Evolutionary conservation across 2,113 vertebrate species (phyloP).

Genomic region (Cygnus atratus): DNA sequence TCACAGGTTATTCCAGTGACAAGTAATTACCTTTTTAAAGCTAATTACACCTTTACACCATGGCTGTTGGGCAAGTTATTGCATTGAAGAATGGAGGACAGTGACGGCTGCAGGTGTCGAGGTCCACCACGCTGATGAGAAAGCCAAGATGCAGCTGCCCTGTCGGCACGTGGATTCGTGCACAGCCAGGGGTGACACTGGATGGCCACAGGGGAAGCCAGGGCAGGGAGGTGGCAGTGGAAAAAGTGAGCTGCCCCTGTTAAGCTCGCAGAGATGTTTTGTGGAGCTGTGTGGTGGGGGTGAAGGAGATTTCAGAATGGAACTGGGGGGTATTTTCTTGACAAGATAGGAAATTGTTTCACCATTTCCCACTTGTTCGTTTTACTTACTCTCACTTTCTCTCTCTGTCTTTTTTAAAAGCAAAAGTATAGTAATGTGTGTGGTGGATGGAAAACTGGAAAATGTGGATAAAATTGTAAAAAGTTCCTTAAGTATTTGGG

Average conservation of each 20-base stretch:
- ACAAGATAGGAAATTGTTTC: not conserved
- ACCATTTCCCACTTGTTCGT: not conserved
- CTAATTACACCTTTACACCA: not conserved
- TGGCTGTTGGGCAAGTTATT: not conserved
- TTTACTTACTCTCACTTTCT: not conserved
- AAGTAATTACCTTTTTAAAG: not conserved
- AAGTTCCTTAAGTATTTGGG: not conserved
- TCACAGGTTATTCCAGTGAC: not conserved
- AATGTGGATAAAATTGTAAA: not conserved
- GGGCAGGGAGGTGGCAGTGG: not conserved
- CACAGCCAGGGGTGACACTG: fast-evolving
- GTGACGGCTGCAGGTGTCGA: not conserved
- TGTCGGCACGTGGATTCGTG: not conserved
- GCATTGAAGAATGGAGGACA: not conserved
- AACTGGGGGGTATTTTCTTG: not conserved
- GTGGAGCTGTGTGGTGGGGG: fast-evolving
- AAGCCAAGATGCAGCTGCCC: not conserved
- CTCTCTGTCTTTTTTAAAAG: not conserved
- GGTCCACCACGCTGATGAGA: not conserved
- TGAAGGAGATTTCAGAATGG: not conserved
- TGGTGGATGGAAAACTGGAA: not conserved
- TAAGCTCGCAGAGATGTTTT: fast-evolving
- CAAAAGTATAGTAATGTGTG: not conserved
- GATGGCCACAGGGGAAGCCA: fast-evolving
- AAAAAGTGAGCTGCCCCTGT: not conserved